Evolutionary conservation across 2,888 invertebrate species (phyloP), one percentile per base, ranked within the genome.

Genomic region (Phaedon cochleariae): DNA sequence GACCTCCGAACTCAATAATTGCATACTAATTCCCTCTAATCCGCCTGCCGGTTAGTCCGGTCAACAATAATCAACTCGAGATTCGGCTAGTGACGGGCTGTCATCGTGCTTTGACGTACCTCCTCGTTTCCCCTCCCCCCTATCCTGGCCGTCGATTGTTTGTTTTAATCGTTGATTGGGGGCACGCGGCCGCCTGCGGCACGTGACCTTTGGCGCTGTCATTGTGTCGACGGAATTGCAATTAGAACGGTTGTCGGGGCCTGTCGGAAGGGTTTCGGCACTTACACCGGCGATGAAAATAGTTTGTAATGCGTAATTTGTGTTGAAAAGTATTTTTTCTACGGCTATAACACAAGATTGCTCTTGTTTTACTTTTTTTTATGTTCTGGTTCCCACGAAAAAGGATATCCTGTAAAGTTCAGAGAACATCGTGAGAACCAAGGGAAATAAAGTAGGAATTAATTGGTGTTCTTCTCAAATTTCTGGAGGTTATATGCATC

Each of bases 81-180:
- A 45, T 55, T 41, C 17, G 37, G 20, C 29, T 21, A 45, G 26
- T 49, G 51, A 57, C 53, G 53, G 49, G 41, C 54, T 55, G 34
- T 63, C 62, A 55, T 55, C 48, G 53, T 62, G 57, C 49, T 49
- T 21, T 21, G 49, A 49, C 51, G 49, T 59, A 22, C 49, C 31
- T 29, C 20, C 59, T 22, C 17, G 31, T 59, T 51, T 53, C 20
- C 59, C 48, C 26, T 6, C 22, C 29, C 31, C 26, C 20, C 31
- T 10, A 15, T 21, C 15, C 17, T 17, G 45, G 37, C 17, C 60
- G 48, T 65, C 68, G 61, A 70, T 74, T 77, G 76, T 77, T 77
- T 78, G 76, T 76, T 77, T 78, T 78, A 79, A 78, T 78, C 76
- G 75, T 73, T 76, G 77, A 76, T 77, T 76, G 76, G 63, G 59